Base-by-base conservation (phyloP, 2,113 vertebrate species). In the Alosa alosa region DNA sequence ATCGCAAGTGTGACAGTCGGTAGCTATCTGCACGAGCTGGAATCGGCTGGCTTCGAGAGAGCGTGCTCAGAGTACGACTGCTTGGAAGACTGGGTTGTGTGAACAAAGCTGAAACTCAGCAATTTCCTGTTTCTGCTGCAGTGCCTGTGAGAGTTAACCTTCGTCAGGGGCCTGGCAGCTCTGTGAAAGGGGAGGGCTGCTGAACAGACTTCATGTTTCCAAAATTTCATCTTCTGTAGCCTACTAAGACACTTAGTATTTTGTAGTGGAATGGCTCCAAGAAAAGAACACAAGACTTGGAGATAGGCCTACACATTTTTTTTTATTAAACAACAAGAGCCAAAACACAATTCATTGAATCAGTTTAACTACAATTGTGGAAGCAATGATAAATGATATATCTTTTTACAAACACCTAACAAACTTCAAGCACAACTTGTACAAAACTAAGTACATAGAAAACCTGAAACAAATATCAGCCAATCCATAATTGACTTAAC, bases 301-400 rank as follows among this genome's bases (percentile, higher is more conserved):
- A 78, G 50, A 84, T 86, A 31, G 31, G 31, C 31, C 31, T 31
- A 64, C 82, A 82, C 81, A 41, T 86, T 82, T 68, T 68, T 90
- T 90, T 93, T 94, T 94, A 94, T 94, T 95, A 86, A 89, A 78
- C 72, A 75, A 64, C 87, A 92, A 92, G 55, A 60, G 55, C 55
- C 88, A 93, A 89, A 93, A 88, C 90, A 91, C 72, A 90, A 92
- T 92, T 91, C 89, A 91, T 52, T 47, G 55, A 31, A 60, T 91
- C 88, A 91, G 90, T 93, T 91, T 84, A 87, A 90, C 89, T 88
- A 89, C 91, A 87, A 88, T 90, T 91, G 89, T 83, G 89, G 89
- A 92, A 88, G 44, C 46, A 85, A 86, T 25, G 36, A 90, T 84
- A 87, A 90, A 88, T 83, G 89, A 86, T 88, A 90, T 86, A 87